Evolutionary conservation across 2,113 vertebrate species (phyloP), one percentile per base, ranked within the genome.

Genomic region (Prionailurus bengalensis): DNA sequence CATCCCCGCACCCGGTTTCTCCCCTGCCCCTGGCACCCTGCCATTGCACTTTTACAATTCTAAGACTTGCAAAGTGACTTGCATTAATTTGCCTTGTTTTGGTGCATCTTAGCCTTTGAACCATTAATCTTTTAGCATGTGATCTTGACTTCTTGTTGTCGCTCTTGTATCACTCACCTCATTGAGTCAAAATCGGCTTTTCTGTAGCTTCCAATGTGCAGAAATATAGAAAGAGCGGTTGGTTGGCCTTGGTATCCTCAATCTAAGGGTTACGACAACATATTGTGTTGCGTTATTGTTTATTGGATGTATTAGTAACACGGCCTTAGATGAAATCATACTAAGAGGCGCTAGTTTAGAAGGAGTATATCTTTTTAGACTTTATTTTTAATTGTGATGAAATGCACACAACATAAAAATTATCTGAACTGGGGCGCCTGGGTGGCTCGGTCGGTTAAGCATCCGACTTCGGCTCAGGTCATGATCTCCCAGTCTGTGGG

Each of bases 1-100:
- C 23, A 29, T n/a, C 7, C 29, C 1, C 0, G 1, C 11, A 5
- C 71, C 6, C 4, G 3, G n/a, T 79, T 27, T 16, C 12, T 8
- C 9, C 19, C 5, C 21, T 9, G 51, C 48, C 58, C 10, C n/a
- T 45, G 17, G 12, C 39, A n/a, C 16, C 33, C 68, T 36, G 7
- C 14, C 4, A 11, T 53, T 63, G 55, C 21, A 19, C 14, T 19
- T 45, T 65, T 58, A 8, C 66, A 68, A 78, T 68, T 84, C 71
- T 84, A 17, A 19, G 53, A 39, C 89, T 63, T 94, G n/a, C n/a
- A 33, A 73, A 53, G 39, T 63, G 25, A 81, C 53, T 81, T 82
- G 11, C 42, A 74, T 42, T 63, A 36, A 89, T 89, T 81, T 27
- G 42, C 55, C 66, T 89, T 51, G 17, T 73, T 89, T 80, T 39